A percentile compares a stretch with the other conserved stretches of the same genome.
These are phyloP conservation scores for Nemotelus pantherinus DNA, from an alignment of 2,888 invertebrate species.

Conservation along the genomic window DNA sequence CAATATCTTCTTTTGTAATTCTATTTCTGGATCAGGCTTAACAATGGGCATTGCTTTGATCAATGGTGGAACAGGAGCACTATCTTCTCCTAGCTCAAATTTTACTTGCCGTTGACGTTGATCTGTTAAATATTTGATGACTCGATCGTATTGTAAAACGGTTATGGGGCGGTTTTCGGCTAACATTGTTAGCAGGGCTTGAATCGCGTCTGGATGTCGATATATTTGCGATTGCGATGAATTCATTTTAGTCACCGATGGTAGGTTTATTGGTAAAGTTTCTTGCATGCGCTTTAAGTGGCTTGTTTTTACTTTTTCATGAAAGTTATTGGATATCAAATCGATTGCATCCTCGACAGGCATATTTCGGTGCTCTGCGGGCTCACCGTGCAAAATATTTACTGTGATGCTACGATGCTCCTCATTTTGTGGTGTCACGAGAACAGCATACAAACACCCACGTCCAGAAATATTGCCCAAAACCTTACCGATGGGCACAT, in stretches of 20 bases:
- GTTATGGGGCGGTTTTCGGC: conserved; percentile 84
- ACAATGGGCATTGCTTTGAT: conserved; percentile 52
- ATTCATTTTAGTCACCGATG: conserved; percentile 64
- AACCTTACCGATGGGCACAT: conserved; percentile 81
- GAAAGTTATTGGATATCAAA: conserved; percentile 78
- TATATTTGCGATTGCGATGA: conserved; percentile 65
- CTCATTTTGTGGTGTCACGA: conserved; percentile 87
- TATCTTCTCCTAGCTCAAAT: conserved; percentile 77
- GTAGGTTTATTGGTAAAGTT: conserved; percentile 54
- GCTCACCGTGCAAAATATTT: conserved; percentile 89
- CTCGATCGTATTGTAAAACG: conserved; percentile 80
- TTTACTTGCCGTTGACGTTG: conserved; percentile 79
- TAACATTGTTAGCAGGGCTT: conserved; percentile 79
- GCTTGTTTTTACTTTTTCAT: conserved; percentile 69
- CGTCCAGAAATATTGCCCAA: conserved; percentile 87
- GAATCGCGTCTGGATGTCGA: conserved; percentile 73
- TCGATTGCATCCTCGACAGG: conserved; percentile 89
- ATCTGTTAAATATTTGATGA: conserved; percentile 78
- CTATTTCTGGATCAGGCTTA: conserved; percentile 63
- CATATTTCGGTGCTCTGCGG: conserved; percentile 95
- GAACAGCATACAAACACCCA: conserved; percentile 89
- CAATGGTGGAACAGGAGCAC: conserved; percentile 59
- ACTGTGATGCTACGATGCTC: conserved; percentile 87
- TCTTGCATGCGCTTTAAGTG: conserved; percentile 51
- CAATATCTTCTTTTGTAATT: conserved; percentile 64